These are phyloP conservation scores for Meiosimyza platycephala DNA, from an alignment of 2,888 invertebrate genomes.

Conservation along the genomic window DNA sequence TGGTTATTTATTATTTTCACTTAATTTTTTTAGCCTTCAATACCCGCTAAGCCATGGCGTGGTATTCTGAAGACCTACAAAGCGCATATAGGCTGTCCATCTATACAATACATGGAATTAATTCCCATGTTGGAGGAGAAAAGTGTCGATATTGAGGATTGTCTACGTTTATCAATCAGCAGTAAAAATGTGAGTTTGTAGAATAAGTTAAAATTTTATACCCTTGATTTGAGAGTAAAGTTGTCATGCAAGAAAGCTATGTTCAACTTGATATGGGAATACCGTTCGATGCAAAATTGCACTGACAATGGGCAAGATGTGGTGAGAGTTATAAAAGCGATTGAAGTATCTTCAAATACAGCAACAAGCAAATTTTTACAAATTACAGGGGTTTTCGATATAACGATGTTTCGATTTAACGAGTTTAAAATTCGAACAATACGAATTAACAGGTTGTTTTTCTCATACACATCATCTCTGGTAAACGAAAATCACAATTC, in stretches of 20 bases:
- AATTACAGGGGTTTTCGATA: too few relatives aligned
- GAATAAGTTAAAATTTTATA: neutral
- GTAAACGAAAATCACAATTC: too few relatives aligned
- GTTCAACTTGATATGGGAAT: too few relatives aligned
- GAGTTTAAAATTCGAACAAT: too few relatives aligned
- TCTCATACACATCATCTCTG: too few relatives aligned
- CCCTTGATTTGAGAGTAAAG: neutral
- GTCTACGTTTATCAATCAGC: conserved; percentile 58
- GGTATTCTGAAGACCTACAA: conserved; percentile 54
- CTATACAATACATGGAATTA: conserved; percentile 54
- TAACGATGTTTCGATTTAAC: too few relatives aligned
- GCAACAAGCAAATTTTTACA: too few relatives aligned
- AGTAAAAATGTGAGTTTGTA: conserved; percentile 58
- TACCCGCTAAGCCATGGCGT: conserved; percentile 56
- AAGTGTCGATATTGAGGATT: conserved; percentile 60
- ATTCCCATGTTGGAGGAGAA: conserved; percentile 49
- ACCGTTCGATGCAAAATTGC: neutral
- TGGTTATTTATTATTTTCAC: neutral
- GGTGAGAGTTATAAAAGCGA: too few relatives aligned
- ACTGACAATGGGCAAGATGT: neutral
- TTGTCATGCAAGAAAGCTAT: too few relatives aligned
- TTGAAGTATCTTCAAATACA: too few relatives aligned
- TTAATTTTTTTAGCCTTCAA: conserved; percentile 51
- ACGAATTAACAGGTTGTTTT: too few relatives aligned
- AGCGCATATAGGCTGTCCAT: conserved; percentile 59